These are phyloP conservation scores for Clarias magur DNA, from an alignment of 2,113 vertebrate genomes.

Conservation along the genomic window DNA sequence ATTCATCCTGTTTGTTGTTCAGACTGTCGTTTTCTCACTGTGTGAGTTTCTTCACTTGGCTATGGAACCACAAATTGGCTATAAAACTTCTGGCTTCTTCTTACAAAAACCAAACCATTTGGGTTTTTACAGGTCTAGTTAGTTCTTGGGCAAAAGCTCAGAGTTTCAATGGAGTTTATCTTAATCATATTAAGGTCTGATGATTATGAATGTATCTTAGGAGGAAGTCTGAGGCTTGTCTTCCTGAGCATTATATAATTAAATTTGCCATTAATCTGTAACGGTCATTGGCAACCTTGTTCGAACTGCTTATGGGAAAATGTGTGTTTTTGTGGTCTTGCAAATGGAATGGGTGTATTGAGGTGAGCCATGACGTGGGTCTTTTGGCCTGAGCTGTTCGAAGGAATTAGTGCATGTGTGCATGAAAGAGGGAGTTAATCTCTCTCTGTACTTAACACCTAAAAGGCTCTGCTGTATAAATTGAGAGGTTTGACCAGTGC, in stretches of 20 bases:
- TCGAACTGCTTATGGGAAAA: conserved; percentile 22
- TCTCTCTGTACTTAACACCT: conserved; percentile 8
- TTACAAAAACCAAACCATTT: neutral
- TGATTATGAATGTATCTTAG: conserved; percentile 5
- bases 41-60: neutral
- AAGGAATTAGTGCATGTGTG: conserved; percentile 9
- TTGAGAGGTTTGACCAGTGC: neutral
- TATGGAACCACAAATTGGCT: conserved; percentile 5
- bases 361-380: neutral
- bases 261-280: neutral
- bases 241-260: conserved; percentile 10
- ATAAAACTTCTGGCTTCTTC: conserved; percentile 2
- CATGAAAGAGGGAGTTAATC: conserved; percentile 33
- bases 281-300: conserved; percentile 1
- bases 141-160: neutral
- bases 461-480: neutral
- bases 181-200: conserved; percentile 10
- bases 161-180: neutral
- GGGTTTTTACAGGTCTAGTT: neutral
- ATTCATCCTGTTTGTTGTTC: neutral
- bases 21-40: neutral
- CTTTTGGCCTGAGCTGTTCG: neutral
- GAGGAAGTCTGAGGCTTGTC: conserved; percentile 15
- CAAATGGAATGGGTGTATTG: conserved; percentile 12
- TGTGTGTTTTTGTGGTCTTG: conserved; percentile 9